Conservation (phyloP, 2,113 vertebrate genomes). For the Sebastes schlegelii region DNA sequence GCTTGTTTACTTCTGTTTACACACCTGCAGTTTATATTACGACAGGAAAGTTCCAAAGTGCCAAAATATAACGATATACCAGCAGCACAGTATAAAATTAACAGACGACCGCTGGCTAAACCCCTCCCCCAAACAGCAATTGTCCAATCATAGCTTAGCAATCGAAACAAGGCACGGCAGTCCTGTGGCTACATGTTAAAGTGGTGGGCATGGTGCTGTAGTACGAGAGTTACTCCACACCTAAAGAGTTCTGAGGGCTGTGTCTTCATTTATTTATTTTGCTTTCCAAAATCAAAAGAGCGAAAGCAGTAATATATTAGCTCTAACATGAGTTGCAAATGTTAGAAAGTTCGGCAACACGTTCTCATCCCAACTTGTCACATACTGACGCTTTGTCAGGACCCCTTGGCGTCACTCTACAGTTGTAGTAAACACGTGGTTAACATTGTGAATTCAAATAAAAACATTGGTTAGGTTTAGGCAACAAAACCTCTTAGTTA, state of each 20-base stretch:
- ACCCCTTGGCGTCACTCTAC: no score
- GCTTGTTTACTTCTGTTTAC: slow-evolving; percentile 1
- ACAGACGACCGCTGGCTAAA: background rate
- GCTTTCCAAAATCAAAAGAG: background rate
- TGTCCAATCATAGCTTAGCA: background rate
- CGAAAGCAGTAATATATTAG: background rate
- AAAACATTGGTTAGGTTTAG: no score
- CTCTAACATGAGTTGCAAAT: background rate
- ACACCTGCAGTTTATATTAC: background rate
- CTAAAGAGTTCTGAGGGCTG: background rate
- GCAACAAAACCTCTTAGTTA: no score
- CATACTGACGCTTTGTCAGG: no score
- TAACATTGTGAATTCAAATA: no score
- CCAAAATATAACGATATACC: background rate
- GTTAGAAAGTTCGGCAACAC: background rate
- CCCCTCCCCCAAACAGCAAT: background rate
- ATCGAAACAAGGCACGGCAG: background rate
- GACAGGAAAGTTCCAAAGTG: background rate
- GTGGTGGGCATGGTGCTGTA: background rate
- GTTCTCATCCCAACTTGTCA: no score
- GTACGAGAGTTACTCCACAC: background rate
- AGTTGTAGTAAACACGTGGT: no score
- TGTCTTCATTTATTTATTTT: background rate
- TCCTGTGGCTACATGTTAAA: background rate
- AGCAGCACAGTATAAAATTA: no score